phyloP scores from a whole-genome alignment of 2,113 vertebrate genomes.

The Perca fluviatilis region DNA sequence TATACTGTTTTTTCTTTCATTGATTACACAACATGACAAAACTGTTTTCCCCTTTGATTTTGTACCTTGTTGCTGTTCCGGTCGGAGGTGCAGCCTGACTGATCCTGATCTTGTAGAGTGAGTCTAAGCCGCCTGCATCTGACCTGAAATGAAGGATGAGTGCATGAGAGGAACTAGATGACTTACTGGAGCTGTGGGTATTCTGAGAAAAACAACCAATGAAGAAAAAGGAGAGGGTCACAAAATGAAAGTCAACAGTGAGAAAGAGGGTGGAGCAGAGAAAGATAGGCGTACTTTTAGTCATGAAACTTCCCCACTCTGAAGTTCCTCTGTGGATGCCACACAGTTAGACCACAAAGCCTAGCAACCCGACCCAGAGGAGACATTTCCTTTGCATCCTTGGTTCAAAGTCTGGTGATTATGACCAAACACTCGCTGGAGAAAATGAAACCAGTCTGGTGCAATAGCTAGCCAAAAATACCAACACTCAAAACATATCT shows the following conservation, averaged over 20 bases:
- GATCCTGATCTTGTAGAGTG: conserved; percentile 77
- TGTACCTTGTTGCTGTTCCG: conserved; percentile 79
- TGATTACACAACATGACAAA: not conserved
- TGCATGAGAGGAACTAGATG: conserved; percentile 21
- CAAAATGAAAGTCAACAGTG: conserved; percentile 37
- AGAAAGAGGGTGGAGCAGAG: conserved; percentile 34
- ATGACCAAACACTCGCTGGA: conserved; percentile 33
- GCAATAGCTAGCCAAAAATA: conserved; percentile 37
- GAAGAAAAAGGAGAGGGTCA: conserved; percentile 8
- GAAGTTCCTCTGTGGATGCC: conserved; percentile 37
- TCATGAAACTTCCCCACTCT: conserved; percentile 47
- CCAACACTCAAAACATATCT: conserved; percentile 14
- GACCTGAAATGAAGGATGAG: conserved; percentile 77
- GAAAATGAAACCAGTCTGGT: conserved; percentile 44
- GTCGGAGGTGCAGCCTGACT: conserved; percentile 65
- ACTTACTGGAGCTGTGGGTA: conserved; percentile 16
- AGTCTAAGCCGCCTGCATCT: conserved; percentile 78
- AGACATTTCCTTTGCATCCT: conserved; percentile 50
- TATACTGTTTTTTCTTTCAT: not conserved
- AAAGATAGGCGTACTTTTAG: not conserved
- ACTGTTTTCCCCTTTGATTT: not conserved
- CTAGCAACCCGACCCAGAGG: conserved; percentile 57
- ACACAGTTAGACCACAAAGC: conserved; percentile 12
- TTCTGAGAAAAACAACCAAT: conserved; percentile 28
- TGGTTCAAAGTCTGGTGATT: conserved; percentile 32